phyloP scores from a whole-genome alignment of 2,888 invertebrate genomes.

The Sarcophaga caerulescens region DNA sequence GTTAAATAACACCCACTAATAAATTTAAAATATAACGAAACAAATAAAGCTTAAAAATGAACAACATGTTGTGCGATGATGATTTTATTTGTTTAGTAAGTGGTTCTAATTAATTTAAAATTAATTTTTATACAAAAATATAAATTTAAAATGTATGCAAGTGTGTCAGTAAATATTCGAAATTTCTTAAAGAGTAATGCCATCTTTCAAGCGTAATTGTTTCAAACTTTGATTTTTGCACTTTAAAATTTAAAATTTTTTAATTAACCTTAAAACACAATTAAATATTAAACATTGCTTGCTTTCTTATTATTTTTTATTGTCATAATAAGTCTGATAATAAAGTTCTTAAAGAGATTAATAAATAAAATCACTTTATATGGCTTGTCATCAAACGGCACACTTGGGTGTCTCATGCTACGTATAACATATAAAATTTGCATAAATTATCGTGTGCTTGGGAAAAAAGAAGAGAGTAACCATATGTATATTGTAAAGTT shows the following conservation, averaged over 20 bases:
- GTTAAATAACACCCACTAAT: slow-evolving; percentile 39
- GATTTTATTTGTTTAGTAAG: slow-evolving; percentile 72
- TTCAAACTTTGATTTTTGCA: neutral
- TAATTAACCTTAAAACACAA: slow-evolving; percentile 37
- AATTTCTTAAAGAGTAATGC: neutral
- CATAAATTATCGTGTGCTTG: neutral
- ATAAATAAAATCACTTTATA: neutral
- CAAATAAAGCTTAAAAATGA: slow-evolving; percentile 4
- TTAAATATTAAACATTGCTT: neutral
- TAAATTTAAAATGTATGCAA: slow-evolving; percentile 23
- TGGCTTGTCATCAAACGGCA: too few relatives aligned
- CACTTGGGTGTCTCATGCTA: neutral
- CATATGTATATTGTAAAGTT: too few relatives aligned
- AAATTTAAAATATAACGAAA: slow-evolving; percentile 6
- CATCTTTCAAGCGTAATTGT: neutral
- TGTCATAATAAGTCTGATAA: neutral
- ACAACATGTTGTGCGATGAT: slow-evolving; percentile 72
- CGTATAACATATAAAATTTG: neutral
- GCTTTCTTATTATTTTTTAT: neutral
- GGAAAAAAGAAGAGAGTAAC: neutral
- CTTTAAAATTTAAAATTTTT: neutral
- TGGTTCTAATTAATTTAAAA: too few relatives aligned
- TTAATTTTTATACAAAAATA: too few relatives aligned
- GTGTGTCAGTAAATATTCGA: slow-evolving; percentile 36
- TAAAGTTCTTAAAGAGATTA: neutral